Conservation (phyloP, 2,797 vertebrate genomes). For the Anabacerthia variegaticeps region DNA sequence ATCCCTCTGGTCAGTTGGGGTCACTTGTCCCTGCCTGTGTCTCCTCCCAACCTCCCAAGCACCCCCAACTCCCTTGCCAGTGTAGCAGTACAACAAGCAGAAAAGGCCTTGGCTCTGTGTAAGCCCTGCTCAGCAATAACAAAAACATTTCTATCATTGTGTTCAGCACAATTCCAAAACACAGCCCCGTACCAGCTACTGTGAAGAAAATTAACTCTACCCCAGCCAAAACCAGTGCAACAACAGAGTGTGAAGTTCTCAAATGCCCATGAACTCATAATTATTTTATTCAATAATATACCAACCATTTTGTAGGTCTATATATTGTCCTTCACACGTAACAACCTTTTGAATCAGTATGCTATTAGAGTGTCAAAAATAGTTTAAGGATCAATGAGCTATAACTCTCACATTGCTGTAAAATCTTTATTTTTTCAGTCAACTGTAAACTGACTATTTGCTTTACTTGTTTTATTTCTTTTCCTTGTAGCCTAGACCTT, state of each 20-base stretch:
- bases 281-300: neutral
- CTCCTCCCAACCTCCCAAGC: neutral
- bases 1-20: neutral
- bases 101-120: neutral
- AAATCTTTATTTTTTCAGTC: neutral
- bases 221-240: neutral
- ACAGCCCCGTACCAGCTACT: neutral
- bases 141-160: neutral
- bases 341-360: neutral
- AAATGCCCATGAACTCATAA: neutral
- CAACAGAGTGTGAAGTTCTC: neutral
- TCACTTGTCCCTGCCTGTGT: neutral
- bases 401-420: neutral
- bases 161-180: neutral
- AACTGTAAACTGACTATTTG: neutral
- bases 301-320: neutral
- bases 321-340: neutral
- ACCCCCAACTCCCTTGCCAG: neutral
- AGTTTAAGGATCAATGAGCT: neutral
- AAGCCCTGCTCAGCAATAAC: neutral
- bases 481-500: neutral
- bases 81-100: accelerated
- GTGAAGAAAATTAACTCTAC: neutral
- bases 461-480: neutral
- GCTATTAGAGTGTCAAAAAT: neutral